Conservation (phyloP, 2,797 vertebrate genomes). For the Peromyscus nudipes region DNA sequence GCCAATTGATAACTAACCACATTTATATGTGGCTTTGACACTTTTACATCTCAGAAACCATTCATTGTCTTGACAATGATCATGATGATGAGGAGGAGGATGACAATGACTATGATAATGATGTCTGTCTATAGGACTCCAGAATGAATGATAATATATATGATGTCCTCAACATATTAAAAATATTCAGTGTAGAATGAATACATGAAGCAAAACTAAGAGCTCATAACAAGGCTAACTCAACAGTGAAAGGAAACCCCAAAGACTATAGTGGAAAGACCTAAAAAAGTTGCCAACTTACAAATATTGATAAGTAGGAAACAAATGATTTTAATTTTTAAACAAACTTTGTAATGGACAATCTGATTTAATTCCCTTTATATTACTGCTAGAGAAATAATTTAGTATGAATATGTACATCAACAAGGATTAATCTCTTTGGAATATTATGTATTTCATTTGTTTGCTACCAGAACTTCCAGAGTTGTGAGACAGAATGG, state of each 20-base stretch:
- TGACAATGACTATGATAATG: no score
- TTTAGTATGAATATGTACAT: background rate
- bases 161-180: background rate
- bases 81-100: background rate
- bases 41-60: conserved; percentile 22
- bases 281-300: background rate
- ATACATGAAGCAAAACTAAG: background rate
- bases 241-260: background rate
- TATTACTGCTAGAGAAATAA: background rate
- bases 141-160: background rate
- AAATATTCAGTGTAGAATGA: background rate
- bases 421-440: background rate
- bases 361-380: background rate
- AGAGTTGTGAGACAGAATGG: background rate
- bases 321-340: background rate
- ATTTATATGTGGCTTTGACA: background rate
- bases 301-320: background rate
- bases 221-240: background rate
- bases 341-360: background rate
- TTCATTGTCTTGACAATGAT: background rate
- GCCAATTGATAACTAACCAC: background rate
- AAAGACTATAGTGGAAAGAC: background rate
- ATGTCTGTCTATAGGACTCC: background rate
- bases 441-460: background rate
- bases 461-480: background rate